Percentiles rank a stretch among this genome's conserved stretches.
Evolutionary conservation across 2,113 vertebrate genomes (phyloP).

Genomic region (Chloebia gouldiae): DNA sequence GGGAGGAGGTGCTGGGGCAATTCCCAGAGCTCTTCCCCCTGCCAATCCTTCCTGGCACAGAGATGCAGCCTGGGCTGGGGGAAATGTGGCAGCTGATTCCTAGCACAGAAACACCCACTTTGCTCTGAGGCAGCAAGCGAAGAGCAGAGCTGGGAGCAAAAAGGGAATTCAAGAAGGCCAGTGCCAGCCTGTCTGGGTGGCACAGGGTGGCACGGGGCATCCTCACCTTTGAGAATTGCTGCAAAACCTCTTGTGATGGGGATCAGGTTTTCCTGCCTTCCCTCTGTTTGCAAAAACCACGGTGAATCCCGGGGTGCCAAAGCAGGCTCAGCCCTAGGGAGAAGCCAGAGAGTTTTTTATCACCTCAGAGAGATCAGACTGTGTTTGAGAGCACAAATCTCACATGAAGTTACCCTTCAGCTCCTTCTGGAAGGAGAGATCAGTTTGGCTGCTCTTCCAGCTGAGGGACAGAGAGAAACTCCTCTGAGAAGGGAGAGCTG

Average conservation of each 20-base stretch:
- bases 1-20: background rate
- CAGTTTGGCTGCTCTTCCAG: background rate
- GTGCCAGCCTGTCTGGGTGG: background rate
- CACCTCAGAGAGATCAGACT: fast-evolving
- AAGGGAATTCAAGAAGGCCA: background rate
- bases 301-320: background rate
- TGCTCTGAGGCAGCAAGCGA: background rate
- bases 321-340: background rate
- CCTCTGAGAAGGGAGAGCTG: background rate
- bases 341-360: background rate
- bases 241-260: fast-evolving
- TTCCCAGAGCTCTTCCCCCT: background rate
- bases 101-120: background rate
- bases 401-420: fast-evolving
- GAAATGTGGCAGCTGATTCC: background rate
- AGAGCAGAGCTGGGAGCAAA: background rate
- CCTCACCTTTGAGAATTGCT: background rate
- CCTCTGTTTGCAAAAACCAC: background rate
- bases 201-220: background rate
- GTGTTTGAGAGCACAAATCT: fast-evolving
- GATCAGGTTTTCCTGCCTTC: background rate
- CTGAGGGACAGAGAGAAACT: background rate
- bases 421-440: background rate
- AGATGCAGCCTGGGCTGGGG: background rate
- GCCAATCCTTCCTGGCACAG: background rate